phyloP scores from a whole-genome alignment of 2,113 vertebrate species.

The Dipodomys merriami region DNA sequence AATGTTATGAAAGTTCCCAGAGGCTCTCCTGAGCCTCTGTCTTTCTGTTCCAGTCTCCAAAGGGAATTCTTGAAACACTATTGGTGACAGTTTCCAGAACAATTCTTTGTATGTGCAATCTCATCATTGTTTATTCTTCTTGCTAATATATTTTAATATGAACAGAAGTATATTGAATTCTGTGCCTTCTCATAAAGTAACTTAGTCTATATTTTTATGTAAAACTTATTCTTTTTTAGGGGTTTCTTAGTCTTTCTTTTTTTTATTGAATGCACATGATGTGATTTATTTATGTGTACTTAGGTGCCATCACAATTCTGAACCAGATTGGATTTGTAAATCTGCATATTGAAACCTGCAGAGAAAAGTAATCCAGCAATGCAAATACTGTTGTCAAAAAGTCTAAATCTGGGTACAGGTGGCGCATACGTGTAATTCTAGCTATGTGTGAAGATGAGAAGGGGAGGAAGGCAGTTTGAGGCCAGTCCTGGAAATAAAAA shows the following conservation, averaged over 20 bases:
- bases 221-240: slow-evolving; percentile 17
- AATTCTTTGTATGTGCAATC: not conserved
- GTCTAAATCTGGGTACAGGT: too few relatives aligned
- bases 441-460: too few relatives aligned
- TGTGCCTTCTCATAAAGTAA: not conserved
- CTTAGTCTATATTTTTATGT: not conserved
- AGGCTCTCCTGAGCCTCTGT: not conserved
- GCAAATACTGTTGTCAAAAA: not conserved
- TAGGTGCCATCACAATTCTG: not conserved
- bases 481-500: too few relatives aligned
- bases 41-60: not conserved
- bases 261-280: not conserved
- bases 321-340: not conserved
- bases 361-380: not conserved
- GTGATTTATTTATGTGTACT: not conserved
- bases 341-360: not conserved
- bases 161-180: not conserved
- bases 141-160: not conserved
- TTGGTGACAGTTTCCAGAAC: not conserved
- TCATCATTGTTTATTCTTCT: not conserved
- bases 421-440: too few relatives aligned
- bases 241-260: not conserved
- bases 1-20: not conserved
- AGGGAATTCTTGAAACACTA: not conserved
- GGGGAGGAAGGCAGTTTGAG: too few relatives aligned